Conservation (phyloP, 92 coral and sea anemone genomes). For the Epizoanthus scotinus region DNA sequence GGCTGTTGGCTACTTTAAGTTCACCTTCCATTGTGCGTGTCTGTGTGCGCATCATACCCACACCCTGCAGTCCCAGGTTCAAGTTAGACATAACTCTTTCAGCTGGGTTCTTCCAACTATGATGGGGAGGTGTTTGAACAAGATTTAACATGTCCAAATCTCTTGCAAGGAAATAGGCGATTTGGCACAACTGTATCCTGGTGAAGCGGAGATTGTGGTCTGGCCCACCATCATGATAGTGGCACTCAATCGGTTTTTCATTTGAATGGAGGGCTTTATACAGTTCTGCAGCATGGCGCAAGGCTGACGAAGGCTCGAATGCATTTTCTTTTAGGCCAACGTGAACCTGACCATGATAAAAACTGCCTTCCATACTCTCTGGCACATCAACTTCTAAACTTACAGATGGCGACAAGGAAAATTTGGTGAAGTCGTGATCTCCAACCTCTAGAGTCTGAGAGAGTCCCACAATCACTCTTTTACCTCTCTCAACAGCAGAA, state of each 20-base stretch:
- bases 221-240: slow-evolving; percentile 51
- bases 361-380: slow-evolving; percentile 45
- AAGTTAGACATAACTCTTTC: slow-evolving; percentile 59
- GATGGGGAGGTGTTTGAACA: slow-evolving; percentile 50
- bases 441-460: slow-evolving; percentile 56
- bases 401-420: slow-evolving; percentile 65
- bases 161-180: slow-evolving; percentile 30
- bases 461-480: slow-evolving; percentile 53
- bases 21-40: slow-evolving; percentile 46
- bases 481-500: slow-evolving; percentile 67
- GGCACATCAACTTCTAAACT: slow-evolving; percentile 60
- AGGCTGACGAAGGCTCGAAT: slow-evolving; percentile 50
- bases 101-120: neutral
- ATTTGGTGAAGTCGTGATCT: slow-evolving; percentile 69
- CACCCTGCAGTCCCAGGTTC: slow-evolving; percentile 51
- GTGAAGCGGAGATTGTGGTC: slow-evolving; percentile 40
- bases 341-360: slow-evolving; percentile 52
- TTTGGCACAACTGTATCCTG: slow-evolving; percentile 42
- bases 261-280: neutral
- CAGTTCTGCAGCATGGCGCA: slow-evolving; percentile 60
- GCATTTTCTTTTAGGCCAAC: slow-evolving; percentile 58
- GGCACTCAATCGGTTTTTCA: slow-evolving; percentile 16
- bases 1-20: slow-evolving; percentile 46
- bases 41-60: slow-evolving; percentile 44
- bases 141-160: slow-evolving; percentile 44